Conservation (phyloP, 2,113 vertebrate species). For the Halcyon senegalensis region DNA sequence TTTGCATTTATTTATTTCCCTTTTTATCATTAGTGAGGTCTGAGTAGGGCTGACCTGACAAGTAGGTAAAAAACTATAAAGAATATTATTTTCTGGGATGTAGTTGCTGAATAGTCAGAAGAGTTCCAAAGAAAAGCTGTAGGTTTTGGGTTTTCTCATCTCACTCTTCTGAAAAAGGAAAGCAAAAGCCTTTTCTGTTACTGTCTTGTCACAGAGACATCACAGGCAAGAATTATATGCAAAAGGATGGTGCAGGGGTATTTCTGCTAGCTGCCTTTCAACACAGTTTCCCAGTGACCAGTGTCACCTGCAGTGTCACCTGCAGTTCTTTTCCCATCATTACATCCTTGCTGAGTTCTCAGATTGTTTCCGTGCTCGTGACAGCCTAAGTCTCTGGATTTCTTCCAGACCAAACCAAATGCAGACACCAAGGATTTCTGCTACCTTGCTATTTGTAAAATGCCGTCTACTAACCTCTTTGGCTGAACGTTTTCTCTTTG, state of each 20-base stretch:
- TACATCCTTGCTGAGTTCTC: background rate
- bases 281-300: background rate
- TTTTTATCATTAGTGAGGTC: background rate
- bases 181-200: background rate
- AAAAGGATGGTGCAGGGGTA: accelerated
- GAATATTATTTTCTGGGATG: background rate
- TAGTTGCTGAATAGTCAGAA: background rate
- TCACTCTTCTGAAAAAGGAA: background rate
- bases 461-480: background rate
- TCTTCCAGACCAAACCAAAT: background rate
- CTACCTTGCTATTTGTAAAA: background rate
- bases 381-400: background rate
- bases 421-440: background rate
- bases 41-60: background rate
- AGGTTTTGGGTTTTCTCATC: background rate
- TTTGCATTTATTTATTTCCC: background rate
- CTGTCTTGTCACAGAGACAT: background rate
- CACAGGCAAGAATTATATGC: background rate
- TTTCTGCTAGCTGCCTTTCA: background rate
- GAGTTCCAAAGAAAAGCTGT: background rate
- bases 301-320: background rate
- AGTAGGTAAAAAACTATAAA: background rate
- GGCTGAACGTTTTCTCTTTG: background rate
- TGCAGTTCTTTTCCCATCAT: background rate
- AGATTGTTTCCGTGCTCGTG: background rate